These are phyloP conservation scores for Vespertilio murinus DNA, from an alignment of 2,797 vertebrate species.

Conservation along the genomic window DNA sequence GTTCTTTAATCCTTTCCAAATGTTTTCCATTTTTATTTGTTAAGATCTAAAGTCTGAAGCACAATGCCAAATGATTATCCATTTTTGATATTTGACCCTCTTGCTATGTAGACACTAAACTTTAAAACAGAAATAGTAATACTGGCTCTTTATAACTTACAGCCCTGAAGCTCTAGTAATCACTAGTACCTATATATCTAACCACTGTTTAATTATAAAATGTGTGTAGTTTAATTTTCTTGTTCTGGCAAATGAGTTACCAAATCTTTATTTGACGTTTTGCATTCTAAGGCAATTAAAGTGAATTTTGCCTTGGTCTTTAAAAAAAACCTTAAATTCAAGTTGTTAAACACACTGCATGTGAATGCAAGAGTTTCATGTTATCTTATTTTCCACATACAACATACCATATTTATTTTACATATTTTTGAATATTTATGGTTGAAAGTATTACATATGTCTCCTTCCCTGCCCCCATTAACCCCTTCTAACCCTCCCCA, in stretches of 20 bases:
- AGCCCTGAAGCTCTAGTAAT: background rate
- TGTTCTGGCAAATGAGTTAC: background rate
- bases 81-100: background rate
- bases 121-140: slow-evolving; percentile 21
- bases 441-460: too few relatives aligned
- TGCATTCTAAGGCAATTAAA: background rate
- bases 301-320: background rate
- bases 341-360: slow-evolving; percentile 9
- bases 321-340: background rate
- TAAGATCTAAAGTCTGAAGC: slow-evolving; percentile 59
- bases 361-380: background rate
- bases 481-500: too few relatives aligned
- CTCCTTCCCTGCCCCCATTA: too few relatives aligned
- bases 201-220: background rate
- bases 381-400: slow-evolving; percentile 36
- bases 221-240: background rate
- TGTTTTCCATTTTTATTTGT: slow-evolving; percentile 67
- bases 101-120: background rate
- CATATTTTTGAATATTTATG: background rate
- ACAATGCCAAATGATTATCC: slow-evolving; percentile 28
- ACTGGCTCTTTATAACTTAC: background rate
- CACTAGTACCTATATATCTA: background rate
- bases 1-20: slow-evolving; percentile 76
- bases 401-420: background rate
- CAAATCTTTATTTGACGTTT: background rate